Conservation (phyloP, 2,113 vertebrate species). For the Diadophis punctatus region DNA sequence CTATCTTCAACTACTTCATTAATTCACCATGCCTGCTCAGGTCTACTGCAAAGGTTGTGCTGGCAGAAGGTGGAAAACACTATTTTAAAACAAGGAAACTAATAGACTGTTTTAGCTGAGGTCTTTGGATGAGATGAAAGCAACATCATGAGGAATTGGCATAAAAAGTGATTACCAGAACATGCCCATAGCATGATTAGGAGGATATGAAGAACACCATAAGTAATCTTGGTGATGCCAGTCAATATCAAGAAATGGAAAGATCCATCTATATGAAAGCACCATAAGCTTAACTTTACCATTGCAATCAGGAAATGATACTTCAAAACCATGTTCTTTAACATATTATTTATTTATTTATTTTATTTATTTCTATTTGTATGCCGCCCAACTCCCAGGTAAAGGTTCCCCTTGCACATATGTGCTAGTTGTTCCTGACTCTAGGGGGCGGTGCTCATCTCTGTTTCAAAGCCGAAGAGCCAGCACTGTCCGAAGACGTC, state of each 20-base stretch:
- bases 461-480: no score
- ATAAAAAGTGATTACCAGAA: neutral
- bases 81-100: neutral
- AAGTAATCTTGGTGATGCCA: neutral
- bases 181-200: neutral
- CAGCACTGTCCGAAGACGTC: no score
- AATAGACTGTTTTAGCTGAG: neutral
- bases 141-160: neutral
- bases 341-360: no score
- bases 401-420: no score
- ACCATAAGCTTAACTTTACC: neutral
- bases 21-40: neutral
- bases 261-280: neutral
- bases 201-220: neutral
- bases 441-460: no score
- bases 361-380: no score
- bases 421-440: no score
- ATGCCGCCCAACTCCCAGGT: no score
- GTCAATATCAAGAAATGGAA: neutral
- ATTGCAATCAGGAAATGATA: neutral
- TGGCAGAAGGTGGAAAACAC: neutral
- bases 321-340: neutral
- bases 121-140: neutral
- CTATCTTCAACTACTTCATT: neutral
- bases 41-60: neutral